Evolutionary conservation across 2,113 vertebrate species (phyloP), one percentile per base, ranked within the genome.

Genomic region (Vidua macroura): DNA sequence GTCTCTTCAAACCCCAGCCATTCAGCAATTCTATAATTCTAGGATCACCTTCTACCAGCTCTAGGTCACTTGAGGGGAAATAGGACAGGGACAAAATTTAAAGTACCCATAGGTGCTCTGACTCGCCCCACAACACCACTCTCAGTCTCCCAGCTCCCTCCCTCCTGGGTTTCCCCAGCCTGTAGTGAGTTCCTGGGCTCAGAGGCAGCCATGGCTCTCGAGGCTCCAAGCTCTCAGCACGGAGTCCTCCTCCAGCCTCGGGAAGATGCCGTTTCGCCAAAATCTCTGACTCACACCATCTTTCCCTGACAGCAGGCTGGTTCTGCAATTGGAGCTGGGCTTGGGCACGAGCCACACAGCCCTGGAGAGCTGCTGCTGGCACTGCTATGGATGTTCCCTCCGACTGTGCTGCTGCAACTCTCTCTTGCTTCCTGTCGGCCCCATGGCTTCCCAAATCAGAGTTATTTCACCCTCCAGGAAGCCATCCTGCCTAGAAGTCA

Each of bases 241-340:
- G 13, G 10, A 51, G 2, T 19, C 23, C 52, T 89, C 27, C 64
- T 48, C 63, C 67, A 68, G 63, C 58, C 53, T 30, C 0, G 0
- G 30, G 27, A 24, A 80, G 33, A 80, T 0, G 0, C 33, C 0
- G 1, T 35, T 59, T 31, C 0, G 0, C 68, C 21, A 13, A 63
- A 53, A 78, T 41, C 46, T 59, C 72, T 92, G 85, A 66, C 68
- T 90, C 90, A 2, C 79, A 46, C 37, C 59, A 16, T 70, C 64
- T 8, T 83, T 80, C 88, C 74, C 63, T 4, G 4, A 16, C 22
- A 90, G 63, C 59, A 33, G 58, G 63, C 62, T 73, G 74, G 31
- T 75, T 86, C 76, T 4, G 2, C 0, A 3, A 2, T 6, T 4
- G 73, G 48, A 76, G 64, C 83, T 0, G 1, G 33, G 39, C 53